phyloP scores from a whole-genome alignment of 2,797 vertebrate genomes.

The Rhabdomys pumilio region DNA sequence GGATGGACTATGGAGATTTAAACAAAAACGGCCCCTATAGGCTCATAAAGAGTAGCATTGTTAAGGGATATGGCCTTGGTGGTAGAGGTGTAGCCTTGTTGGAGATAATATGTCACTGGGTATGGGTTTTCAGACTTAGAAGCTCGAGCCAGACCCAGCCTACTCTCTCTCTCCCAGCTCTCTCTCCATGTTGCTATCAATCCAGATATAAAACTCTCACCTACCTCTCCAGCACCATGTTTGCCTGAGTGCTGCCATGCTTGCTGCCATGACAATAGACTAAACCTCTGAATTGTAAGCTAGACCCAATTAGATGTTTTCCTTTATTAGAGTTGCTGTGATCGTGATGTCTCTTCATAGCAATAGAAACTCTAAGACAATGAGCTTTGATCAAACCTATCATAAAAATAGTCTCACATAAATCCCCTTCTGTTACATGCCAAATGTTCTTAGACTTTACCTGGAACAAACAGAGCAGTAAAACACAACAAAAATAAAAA shows the following conservation, averaged over 20 bases:
- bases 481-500: conserved; percentile 10
- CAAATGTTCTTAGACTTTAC: conserved; percentile 58
- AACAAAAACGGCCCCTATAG: not conserved
- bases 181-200: not conserved
- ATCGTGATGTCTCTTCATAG: not conserved
- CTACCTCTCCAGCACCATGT: not conserved
- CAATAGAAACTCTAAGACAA: not conserved
- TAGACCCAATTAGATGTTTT: not conserved
- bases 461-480: conserved; percentile 69
- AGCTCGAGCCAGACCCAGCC: not conserved
- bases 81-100: not conserved
- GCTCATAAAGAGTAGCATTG: no score
- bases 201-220: not conserved
- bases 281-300: not conserved
- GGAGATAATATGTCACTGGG: no score
- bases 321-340: not conserved
- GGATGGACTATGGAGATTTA: conserved; percentile 28
- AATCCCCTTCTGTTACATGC: conserved; percentile 26
- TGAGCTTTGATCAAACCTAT: conserved; percentile 73
- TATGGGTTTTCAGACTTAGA: not conserved
- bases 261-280: not conserved
- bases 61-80: not conserved
- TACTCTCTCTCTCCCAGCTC: not conserved
- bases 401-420: conserved; percentile 65
- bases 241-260: not conserved